Evolutionary conservation across 2,888 invertebrate genomes (phyloP), one percentile per base, ranked within the genome.

Genomic region (Eretmocerus hayati): DNA sequence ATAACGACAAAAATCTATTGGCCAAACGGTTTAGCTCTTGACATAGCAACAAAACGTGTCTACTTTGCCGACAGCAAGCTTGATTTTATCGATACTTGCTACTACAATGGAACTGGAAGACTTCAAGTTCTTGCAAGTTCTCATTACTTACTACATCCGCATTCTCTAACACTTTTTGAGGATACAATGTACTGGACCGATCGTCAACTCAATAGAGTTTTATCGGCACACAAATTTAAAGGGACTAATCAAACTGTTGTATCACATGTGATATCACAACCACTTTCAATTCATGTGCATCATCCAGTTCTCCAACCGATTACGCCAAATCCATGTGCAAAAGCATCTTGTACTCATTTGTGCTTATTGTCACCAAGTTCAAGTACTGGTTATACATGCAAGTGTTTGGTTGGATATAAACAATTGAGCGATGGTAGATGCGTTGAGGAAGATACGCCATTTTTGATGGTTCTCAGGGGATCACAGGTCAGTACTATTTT

Each of bases 61-160:
- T 99, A 99, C 73, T 99, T 97, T 67, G 95, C 95, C 0, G 97
- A 99, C 71, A 93, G 93, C 0, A 93, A 96, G 66, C 73, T 99
- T 30, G 97, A 97, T 69, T 97, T 91, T 65, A 97, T 99, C 51
- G 97, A 97, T 66, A 95, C 93, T 67, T 96, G 95, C 66, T 87
- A 92, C 64, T 99, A 99, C 74, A 91, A 97, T 62, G 99, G 99
- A 8, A 81, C 83, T 0, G 89, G 90, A 0, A 74, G 96, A 18
- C 87, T 89, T 57, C 92, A 94, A 71, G 93, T 92, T 0, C 66
- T 92, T 16, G 85, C 90, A 2, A 85, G 85, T 15, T 90, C 89
- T 56, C 90, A 97, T 71, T 96, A 96, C 65, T 74, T 99, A 0
- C 75, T 95, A 2, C 96, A 97, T 73, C 95, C 97, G 0, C 96